Conservation (phyloP, 2,797 vertebrate species). For the Falco naumanni region DNA sequence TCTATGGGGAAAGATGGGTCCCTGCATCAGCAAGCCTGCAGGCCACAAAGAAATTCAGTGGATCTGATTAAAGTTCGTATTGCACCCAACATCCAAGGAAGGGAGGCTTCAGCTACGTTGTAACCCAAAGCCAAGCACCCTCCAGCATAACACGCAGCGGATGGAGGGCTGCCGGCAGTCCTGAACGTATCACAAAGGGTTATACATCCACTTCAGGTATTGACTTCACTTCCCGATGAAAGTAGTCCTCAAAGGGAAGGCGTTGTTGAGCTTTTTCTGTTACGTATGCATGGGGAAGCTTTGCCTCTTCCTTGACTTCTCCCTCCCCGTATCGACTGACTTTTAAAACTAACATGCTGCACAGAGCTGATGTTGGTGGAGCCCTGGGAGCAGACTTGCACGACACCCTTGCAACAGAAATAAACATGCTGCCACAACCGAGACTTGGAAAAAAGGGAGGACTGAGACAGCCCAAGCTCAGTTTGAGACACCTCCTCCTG, state of each 20-base stretch:
- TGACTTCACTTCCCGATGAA: neutral
- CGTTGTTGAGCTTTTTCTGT: neutral
- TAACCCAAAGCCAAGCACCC: neutral
- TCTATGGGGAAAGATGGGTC: neutral
- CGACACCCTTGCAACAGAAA: neutral
- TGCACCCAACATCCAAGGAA: neutral
- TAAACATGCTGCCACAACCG: rapidly evolving
- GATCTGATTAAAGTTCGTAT: neutral
- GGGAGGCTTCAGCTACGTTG: neutral
- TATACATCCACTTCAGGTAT: neutral
- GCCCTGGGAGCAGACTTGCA: neutral
- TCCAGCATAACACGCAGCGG: rapidly evolving
- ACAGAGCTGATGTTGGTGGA: neutral
- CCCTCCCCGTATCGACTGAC: rapidly evolving
- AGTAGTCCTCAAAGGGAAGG: neutral
- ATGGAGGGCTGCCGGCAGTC: rapidly evolving
- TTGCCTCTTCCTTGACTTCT: neutral
- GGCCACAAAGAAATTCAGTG: neutral
- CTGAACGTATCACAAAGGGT: neutral
- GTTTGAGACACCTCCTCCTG: neutral
- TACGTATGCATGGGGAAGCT: neutral
- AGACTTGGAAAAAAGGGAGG: neutral
- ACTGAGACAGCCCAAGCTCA: neutral
- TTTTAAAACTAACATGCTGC: neutral
- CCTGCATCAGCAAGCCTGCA: neutral